Conservation (phyloP, 2,888 invertebrate genomes). For the Andrena minutula region DNA sequence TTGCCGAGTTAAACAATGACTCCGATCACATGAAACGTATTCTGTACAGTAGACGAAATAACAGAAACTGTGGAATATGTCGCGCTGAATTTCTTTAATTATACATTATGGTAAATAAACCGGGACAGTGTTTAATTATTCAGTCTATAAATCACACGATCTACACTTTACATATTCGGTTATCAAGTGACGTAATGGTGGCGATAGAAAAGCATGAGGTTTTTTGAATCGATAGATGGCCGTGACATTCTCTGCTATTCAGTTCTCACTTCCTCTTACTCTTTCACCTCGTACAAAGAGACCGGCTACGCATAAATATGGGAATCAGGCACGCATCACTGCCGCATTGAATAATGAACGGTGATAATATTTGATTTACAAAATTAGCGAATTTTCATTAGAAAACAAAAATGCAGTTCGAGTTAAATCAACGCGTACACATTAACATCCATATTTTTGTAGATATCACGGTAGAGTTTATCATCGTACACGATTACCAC, state of each 20-base stretch:
- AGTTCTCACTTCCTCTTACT: slow-evolving; percentile 27
- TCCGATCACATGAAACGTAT: slow-evolving; percentile 55
- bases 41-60: slow-evolving; percentile 62
- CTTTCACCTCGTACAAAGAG: slow-evolving; percentile 31
- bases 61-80: slow-evolving; percentile 58
- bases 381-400: slow-evolving; percentile 34
- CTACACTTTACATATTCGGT: slow-evolving; percentile 39
- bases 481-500: slow-evolving; percentile 40
- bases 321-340: slow-evolving; percentile 51
- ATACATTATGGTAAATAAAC: slow-evolving; percentile 63
- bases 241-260: slow-evolving; percentile 36
- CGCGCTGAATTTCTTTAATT: slow-evolving; percentile 42
- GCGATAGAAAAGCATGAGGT: slow-evolving; percentile 34
- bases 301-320: slow-evolving; percentile 52
- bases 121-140: slow-evolving; percentile 62
- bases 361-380: slow-evolving; percentile 42
- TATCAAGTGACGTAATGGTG: slow-evolving; percentile 30
- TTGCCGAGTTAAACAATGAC: slow-evolving; percentile 58
- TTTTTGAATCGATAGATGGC: slow-evolving; percentile 26
- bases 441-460: slow-evolving; percentile 42
- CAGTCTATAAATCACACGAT: slow-evolving; percentile 33
- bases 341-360: slow-evolving; percentile 43
- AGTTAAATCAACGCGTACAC: slow-evolving; percentile 38
- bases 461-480: slow-evolving; percentile 34
- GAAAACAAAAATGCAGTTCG: slow-evolving; percentile 28